Evolutionary conservation across 2,113 vertebrate genomes (phyloP), one percentile per base, ranked within the genome.

Genomic region (Promerops cafer): DNA sequence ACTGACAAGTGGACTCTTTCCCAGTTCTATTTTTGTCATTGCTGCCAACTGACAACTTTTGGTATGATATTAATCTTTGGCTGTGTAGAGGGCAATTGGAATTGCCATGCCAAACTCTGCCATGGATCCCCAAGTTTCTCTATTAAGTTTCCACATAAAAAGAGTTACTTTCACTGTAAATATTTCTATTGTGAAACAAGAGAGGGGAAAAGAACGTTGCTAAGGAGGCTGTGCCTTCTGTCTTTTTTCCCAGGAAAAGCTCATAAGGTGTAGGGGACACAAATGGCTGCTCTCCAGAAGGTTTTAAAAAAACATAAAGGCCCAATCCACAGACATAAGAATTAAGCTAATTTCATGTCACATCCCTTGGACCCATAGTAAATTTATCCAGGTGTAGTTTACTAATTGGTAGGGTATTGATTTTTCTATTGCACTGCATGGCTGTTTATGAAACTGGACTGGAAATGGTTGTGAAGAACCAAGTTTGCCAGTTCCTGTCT

Each of bases 61-160:
- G 35, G 17, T 27, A 28, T 0, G 0, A 44, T 75, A 49, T 28
- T 81, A 60, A 40, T 23, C 52, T 87, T 78, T 30, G n/a, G 3
- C 20, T 33, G 3, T 19, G 23, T 50, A 63, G 44, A 53, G 13
- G 10, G 20, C 33, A 69, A 17, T 57, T 74, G 54, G 50, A 66
- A 84, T 57, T 75, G 22, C 35, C 30, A 37, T 50, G 53, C 13
- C 0, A 0, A 83, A 11, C 24, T 64, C 27, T 50, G 31, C 8
- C 39, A 27, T 15, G 19, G 64, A 20, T 86, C 27, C 30, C 27
- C 44, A 78, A 17, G 31, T 59, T 68, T 59, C 42, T 57, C 30
- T 83, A 13, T 57, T 33, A 60, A 9, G 0, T 70, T 86, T 94
- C 80, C 21, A 9, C 30, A n/a, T 5, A 50, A 85, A 83, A 64